A percentile compares a stretch with the other conserved stretches of the same genome.
These are phyloP conservation scores for Peromyscus maniculatus DNA, from an alignment of 2,113 vertebrate species.

Conservation along the genomic window DNA sequence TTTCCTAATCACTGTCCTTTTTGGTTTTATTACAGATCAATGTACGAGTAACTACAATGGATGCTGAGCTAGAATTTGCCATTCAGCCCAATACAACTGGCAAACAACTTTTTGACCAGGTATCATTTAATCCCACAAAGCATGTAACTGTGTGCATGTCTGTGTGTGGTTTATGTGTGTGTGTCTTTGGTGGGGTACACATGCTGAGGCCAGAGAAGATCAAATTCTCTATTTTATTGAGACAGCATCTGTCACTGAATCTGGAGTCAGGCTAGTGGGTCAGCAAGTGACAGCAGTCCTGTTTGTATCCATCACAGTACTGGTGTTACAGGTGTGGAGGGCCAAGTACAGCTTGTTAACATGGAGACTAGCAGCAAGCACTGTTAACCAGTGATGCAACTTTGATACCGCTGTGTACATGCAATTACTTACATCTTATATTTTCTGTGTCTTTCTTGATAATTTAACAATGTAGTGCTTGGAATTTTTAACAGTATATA, in stretches of 20 bases:
- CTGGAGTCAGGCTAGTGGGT: neutral
- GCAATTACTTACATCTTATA: neutral
- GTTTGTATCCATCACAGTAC: neutral
- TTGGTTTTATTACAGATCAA: constrained; percentile 88
- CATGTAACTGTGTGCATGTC: neutral
- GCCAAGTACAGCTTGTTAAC: neutral
- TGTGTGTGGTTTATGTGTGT: neutral
- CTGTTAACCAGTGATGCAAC: neutral
- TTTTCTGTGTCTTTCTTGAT: neutral
- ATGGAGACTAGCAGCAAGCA: neutral
- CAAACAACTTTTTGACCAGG: constrained; percentile 93
- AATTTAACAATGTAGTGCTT: neutral
- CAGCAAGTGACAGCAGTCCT: neutral
- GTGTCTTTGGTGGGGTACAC: neutral
- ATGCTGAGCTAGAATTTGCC: constrained; percentile 92
- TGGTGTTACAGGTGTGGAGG: too few relatives aligned
- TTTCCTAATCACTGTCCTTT: constrained; percentile 58
- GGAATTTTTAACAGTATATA: neutral
- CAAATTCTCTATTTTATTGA: neutral
- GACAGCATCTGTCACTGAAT: neutral
- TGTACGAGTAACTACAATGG: constrained; percentile 92
- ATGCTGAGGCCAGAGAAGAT: neutral
- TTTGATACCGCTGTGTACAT: neutral
- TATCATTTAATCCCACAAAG: constrained; percentile 72
- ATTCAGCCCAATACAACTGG: constrained; percentile 93